Evolutionary conservation across 2,797 vertebrate species (phyloP), one percentile per base, ranked within the genome.

Genomic region (Protonibea diacanthus): DNA sequence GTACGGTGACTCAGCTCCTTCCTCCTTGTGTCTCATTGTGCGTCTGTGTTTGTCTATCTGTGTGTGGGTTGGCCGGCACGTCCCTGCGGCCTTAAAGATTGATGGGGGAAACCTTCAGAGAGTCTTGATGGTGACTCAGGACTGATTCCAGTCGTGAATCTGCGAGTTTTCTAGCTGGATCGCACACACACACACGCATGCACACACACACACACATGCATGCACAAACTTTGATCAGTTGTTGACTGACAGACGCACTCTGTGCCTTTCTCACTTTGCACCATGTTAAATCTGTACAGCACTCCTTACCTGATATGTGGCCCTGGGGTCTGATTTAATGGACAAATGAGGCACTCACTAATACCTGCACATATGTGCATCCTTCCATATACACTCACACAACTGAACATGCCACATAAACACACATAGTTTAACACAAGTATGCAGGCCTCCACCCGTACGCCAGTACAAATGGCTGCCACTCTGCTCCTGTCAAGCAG

Each of bases 291-390:
- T 68, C 71, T 74, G 51, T 51, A 55, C 21, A 94, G 95, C 94
- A 91, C 94, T 95, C 91, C 94, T 88, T 53, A 87, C 95, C 95
- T 94, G 95, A 96, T 95, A 96, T 96, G 93, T 94, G 94, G 93
- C 96, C 95, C 95, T 88, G 86, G 95, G 96, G 96, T 94, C 91
- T 95, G 95, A 97, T 96, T 97, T 96, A 95, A 95, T 94, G 95
- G 94, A 95, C 95, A 94, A 95, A 95, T 96, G 95, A 96, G 96
- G 94, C 95, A 92, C 94, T 95, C 95, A 88, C 94, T 96, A 96
- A 96, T 96, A 95, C 95, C 94, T 94, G 88, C 93, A 94, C 62
- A 75, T 13, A n/a, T 33, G 33, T 33, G 33, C 33, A 1, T 8
- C 33, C 33, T 8, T 33, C 33, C 5, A 9, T 66, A 61, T 3